phyloP scores from a whole-genome alignment of 1,140 invertebrate species.

The Hyposmocoma kahamanoa region DNA sequence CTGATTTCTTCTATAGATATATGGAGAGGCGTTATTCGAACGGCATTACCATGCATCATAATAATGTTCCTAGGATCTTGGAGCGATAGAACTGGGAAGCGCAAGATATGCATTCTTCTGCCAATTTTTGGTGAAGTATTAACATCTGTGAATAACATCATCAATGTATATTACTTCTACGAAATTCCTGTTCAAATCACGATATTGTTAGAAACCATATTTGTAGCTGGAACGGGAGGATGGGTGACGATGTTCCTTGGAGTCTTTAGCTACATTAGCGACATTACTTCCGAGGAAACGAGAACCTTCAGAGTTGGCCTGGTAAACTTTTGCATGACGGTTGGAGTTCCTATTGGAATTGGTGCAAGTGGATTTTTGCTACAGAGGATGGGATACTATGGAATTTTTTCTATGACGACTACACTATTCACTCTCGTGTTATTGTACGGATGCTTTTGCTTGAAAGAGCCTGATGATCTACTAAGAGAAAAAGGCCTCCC shows the following conservation, averaged over 20 bases:
- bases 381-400: conserved; percentile 84
- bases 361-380: conserved; percentile 81
- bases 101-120: conserved; percentile 88
- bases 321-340: conserved; percentile 86
- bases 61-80: conserved; percentile 77
- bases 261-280: conserved; percentile 92
- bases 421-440: conserved; percentile 80
- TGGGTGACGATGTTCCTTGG: conserved; percentile 92
- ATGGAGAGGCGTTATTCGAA: conserved; percentile 74
- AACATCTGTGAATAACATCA: conserved; percentile 82
- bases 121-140: conserved; percentile 87
- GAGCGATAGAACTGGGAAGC: conserved; percentile 80
- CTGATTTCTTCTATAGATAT: conserved; percentile 74
- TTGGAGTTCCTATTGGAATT: conserved; percentile 85
- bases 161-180: conserved; percentile 86
- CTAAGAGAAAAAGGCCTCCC: conserved; percentile 43
- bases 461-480: conserved; percentile 75
- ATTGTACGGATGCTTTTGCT: conserved; percentile 78
- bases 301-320: conserved; percentile 88
- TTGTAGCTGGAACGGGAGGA: conserved; percentile 85
- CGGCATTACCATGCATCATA: conserved; percentile 73
- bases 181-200: conserved; percentile 84
- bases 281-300: conserved; percentile 85
- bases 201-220: conserved; percentile 77
- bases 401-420: conserved; percentile 82